These are phyloP conservation scores for Trachurus trachurus DNA, from an alignment of 2,797 vertebrate genomes.

Conservation along the genomic window DNA sequence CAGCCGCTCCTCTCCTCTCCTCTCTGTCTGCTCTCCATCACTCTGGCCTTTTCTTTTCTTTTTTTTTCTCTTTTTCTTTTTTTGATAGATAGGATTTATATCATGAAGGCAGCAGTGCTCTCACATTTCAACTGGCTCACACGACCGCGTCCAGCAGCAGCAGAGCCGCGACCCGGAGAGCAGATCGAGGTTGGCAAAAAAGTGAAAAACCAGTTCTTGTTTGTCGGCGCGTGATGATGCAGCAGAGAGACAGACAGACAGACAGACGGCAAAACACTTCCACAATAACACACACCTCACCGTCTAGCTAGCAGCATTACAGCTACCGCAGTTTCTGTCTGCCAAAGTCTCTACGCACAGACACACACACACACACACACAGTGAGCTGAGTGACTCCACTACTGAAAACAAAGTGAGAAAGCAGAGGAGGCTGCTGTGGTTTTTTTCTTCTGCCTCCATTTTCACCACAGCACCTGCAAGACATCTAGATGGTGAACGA, in stretches of 20 bases:
- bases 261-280: conserved; percentile 54
- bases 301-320: conserved; percentile 65
- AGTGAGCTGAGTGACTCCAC: conserved; percentile 39
- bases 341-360: conserved; percentile 44
- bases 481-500: conserved; percentile 42
- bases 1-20: conserved; percentile 60
- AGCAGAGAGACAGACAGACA: conserved; percentile 53
- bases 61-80: conserved; percentile 23
- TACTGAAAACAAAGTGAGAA: conserved; percentile 51
- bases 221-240: conserved; percentile 53
- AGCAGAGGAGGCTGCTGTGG: conserved; percentile 51
- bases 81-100: conserved; percentile 17
- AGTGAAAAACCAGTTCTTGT: conserved; percentile 41
- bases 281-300: conserved; percentile 70
- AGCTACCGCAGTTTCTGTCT: conserved; percentile 44
- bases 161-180: conserved; percentile 1
- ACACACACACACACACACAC: neutral
- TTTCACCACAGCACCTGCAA: conserved; percentile 67
- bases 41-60: conserved; percentile 10
- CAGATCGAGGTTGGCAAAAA: conserved; percentile 40
- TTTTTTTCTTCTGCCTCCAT: conserved; percentile 37
- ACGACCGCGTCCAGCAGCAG: neutral
- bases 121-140: conserved; percentile 30
- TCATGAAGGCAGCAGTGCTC: conserved; percentile 3
- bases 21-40: conserved; percentile 40